These are phyloP conservation scores for Campoletis sonorensis DNA, from an alignment of 1,140 invertebrate species.

Conservation along the genomic window DNA sequence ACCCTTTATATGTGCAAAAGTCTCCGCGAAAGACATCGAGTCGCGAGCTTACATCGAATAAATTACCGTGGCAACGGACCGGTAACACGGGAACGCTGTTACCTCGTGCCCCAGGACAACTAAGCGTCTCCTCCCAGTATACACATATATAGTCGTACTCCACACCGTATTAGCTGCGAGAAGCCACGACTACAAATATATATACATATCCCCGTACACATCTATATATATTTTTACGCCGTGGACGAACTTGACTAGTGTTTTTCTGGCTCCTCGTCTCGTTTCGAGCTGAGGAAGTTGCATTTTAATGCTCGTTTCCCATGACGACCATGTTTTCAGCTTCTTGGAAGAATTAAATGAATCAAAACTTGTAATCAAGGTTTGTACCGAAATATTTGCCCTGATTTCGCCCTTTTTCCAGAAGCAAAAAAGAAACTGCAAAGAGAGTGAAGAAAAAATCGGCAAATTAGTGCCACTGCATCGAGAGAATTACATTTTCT, in stretches of 20 bases:
- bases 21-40: constrained; percentile 10
- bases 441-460: no score
- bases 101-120: constrained; percentile 56
- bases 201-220: constrained; percentile 10
- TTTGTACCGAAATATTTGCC: not conserved
- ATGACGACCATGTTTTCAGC: constrained; percentile 55
- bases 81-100: constrained; percentile 70
- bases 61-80: constrained; percentile 66
- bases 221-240: constrained; percentile 29
- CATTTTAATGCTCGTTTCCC: constrained; percentile 60
- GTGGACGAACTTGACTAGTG: constrained; percentile 58
- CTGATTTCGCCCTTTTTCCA: no score
- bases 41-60: constrained; percentile 64
- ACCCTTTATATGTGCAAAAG: not conserved
- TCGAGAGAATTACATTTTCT: no score
- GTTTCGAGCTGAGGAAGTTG: constrained; percentile 54
- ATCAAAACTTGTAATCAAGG: not conserved
- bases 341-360: not conserved
- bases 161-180: constrained; percentile 33
- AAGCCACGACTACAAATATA: constrained; percentile 23
- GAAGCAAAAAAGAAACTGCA: not conserved
- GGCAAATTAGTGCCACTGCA: no score
- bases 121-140: constrained; percentile 3
- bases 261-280: constrained; percentile 54
- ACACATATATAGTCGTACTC: not conserved